A percentile compares a stretch with the other conserved stretches of the same genome.
These are phyloP conservation scores for Petroica traversi DNA, from an alignment of 2,113 vertebrate species.

Conservation along the genomic window DNA sequence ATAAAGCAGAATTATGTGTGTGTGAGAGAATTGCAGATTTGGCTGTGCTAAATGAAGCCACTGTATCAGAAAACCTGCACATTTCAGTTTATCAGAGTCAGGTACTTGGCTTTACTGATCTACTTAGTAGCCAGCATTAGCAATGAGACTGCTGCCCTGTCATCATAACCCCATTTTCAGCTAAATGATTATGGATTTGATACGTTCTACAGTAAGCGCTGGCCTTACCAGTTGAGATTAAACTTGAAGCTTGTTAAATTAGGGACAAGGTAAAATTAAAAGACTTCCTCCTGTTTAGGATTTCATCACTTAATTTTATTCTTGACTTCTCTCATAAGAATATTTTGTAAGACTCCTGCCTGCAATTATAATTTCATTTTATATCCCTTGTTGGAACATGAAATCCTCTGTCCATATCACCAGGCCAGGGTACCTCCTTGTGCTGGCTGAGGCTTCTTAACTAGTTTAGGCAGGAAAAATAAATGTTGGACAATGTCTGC, in stretches of 20 bases:
- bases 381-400: not conserved
- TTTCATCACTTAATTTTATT: constrained; percentile 21
- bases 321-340: constrained; percentile 23
- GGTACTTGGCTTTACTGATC: not conserved
- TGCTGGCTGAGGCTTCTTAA: not conserved
- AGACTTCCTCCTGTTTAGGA: not conserved
- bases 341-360: not conserved
- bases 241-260: constrained; percentile 9
- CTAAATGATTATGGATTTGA: constrained; percentile 48
- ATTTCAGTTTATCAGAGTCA: not conserved
- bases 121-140: constrained; percentile 6
- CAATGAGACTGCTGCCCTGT: constrained; percentile 5
- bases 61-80: not conserved
- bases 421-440: not conserved
- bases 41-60: not conserved
- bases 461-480: constrained; percentile 7
- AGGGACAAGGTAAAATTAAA: constrained; percentile 4
- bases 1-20: not conserved
- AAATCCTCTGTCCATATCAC: constrained; percentile 15
- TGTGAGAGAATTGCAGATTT: not conserved
- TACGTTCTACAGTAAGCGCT: constrained; percentile 21
- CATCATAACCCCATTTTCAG: constrained; percentile 54
- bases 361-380: not conserved
- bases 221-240: not conserved
- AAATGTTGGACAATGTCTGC: not conserved